Conservation (phyloP, 2,888 invertebrate species). For the Caenorhabditis auriculariae region DNA sequence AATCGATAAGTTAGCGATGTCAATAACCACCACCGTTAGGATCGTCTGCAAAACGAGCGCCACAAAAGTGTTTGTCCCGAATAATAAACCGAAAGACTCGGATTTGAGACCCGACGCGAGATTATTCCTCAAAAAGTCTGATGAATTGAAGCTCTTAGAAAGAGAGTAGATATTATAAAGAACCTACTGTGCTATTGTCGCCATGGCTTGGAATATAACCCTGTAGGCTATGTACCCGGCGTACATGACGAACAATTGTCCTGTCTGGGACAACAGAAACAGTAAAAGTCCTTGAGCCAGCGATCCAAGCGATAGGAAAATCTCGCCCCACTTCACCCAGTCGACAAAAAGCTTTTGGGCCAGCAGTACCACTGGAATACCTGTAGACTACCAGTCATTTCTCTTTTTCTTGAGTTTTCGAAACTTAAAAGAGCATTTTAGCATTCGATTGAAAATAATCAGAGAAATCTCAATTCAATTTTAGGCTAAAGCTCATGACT, state of each 20-base stretch:
- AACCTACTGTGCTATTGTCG: constrained; percentile 60
- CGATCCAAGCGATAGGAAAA: constrained; percentile 66
- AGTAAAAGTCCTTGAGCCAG: constrained; percentile 67
- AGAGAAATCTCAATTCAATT: no score
- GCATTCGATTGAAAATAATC: no score
- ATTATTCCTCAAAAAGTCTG: constrained; percentile 74
- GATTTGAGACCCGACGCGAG: constrained; percentile 79
- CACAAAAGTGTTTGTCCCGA: constrained; percentile 83
- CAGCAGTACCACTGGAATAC: constrained; percentile 44
- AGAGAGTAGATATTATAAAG: no score
- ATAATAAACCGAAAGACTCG: constrained; percentile 85
- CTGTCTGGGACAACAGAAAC: constrained; percentile 69
- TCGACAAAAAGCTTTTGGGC: constrained; percentile 68
- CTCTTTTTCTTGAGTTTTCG: no score
- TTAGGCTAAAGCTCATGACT: no score
- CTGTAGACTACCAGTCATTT: constrained; percentile 20
- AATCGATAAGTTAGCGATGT: constrained; percentile 55
- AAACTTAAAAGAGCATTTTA: no score
- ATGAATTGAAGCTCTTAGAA: no score
- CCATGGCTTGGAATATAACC: constrained; percentile 53
- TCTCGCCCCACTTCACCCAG: constrained; percentile 69
- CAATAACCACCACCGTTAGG: constrained; percentile 74
- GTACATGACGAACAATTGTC: constrained; percentile 72
- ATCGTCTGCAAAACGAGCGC: constrained; percentile 79
- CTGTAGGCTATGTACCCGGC: constrained; percentile 47